These are phyloP conservation scores for Drosophila pseudoananassae DNA, from an alignment of 1,140 invertebrate genomes.

Conservation along the genomic window DNA sequence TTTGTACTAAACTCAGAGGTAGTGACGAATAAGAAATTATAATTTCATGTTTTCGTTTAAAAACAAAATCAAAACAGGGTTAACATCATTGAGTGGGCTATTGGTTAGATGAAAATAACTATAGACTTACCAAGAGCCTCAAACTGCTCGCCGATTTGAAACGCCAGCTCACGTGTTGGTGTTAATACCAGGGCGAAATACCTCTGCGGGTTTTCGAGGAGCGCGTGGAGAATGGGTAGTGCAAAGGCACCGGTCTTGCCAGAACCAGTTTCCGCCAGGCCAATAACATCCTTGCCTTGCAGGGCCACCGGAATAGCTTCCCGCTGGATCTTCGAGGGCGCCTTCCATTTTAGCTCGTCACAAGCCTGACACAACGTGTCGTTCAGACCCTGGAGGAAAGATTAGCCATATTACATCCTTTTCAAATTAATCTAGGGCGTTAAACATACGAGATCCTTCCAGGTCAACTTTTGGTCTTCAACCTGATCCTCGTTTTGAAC, in stretches of 20 bases:
- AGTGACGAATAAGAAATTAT: conserved; percentile 82
- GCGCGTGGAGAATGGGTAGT: conserved; percentile 95
- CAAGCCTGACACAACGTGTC: conserved; percentile 96
- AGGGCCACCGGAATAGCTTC: conserved; percentile 96
- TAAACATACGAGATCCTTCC: conserved; percentile 73
- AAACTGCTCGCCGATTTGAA: conserved; percentile 98
- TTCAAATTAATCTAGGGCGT: neutral
- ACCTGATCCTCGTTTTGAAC: conserved; percentile 16
- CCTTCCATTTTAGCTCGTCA: conserved; percentile 95
- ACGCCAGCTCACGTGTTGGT: conserved; percentile 98
- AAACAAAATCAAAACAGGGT: conserved; percentile 72
- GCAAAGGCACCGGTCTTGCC: conserved; percentile 99
- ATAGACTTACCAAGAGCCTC: conserved; percentile 91
- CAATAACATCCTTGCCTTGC: conserved; percentile 97
- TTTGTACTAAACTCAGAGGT: conserved; percentile 70
- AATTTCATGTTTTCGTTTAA: conserved; percentile 74
- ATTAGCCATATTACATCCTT: neutral
- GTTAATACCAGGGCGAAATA: conserved; percentile 97
- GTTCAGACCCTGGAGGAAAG: conserved; percentile 90
- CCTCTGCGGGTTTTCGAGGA: conserved; percentile 95
- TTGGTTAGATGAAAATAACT: neutral
- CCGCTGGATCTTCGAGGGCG: conserved; percentile 96
- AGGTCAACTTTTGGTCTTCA: conserved; percentile 51
- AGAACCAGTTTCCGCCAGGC: conserved; percentile 98
- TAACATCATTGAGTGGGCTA: conserved; percentile 68